Base-by-base conservation (phyloP, 2,113 vertebrate genomes). In the Chroicocephalus ridibundus region DNA sequence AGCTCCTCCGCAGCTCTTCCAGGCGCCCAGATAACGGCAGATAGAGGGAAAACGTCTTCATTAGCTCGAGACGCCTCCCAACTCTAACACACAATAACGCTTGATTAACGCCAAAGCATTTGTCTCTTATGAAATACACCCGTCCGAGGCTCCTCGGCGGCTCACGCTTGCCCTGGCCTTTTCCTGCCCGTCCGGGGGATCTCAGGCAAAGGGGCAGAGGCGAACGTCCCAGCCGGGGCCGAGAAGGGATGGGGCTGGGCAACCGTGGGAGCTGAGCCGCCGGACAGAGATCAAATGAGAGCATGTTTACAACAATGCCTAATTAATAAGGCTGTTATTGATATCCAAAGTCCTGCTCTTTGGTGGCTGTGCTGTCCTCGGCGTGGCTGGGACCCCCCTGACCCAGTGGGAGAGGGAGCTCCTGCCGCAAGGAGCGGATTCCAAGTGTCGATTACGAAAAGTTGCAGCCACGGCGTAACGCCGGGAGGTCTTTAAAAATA, bases 11-110 rank as follows among this genome's bases (percentile, higher is more conserved):
- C 34, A 31, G 93, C 55, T 66, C 94, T 60, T 64, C 55, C 46
- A 40, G 87, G 57, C 68, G 5, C 42, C 38, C 32, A 62, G 90
- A 96, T 85, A 86, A 82, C 0, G 0, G 88, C 34, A 46, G 66
- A 29, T 18, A 20, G 31, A 47, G 72, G 78, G 74, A 66, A 93
- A 97, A 64, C 10, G 19, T 95, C 97, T 93, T 96, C 96, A 88
- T 97, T 62, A 94, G 86, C 25, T 32, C 44, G 26, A 40, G 47
- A 38, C 51, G 82, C 89, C 96, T 96, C 85, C 91, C 57, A 69
- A 89, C 92, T 65, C 12, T 65, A 90, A 93, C 86, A 71, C 80
- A 52, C 85, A 58, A 88, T 86, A 88, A 52, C 9, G 24, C 91
- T 46, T 85, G 96, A 96, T 44, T 83, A 94, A 93, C 12, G 17